Percentiles rank a stretch among this genome's conserved stretches.
These are phyloP conservation scores for Sylvia borin DNA, from an alignment of 2,797 vertebrate species.

Conservation along the genomic window DNA sequence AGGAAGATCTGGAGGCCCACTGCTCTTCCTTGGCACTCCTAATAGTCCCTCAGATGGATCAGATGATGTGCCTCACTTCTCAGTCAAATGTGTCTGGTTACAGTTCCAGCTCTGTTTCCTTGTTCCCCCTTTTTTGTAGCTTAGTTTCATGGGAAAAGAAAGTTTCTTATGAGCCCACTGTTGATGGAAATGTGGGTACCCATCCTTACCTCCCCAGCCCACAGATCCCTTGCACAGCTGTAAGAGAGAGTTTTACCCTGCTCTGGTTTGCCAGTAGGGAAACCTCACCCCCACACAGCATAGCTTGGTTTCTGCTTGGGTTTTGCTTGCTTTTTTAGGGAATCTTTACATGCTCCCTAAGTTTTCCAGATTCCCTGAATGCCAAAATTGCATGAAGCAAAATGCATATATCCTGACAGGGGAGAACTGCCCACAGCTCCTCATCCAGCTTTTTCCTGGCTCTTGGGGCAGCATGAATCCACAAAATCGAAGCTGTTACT, in stretches of 20 bases:
- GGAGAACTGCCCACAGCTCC: not conserved
- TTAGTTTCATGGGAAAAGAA: not conserved
- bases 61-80: not conserved
- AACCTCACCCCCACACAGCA: not conserved
- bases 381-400: not conserved
- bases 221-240: not conserved
- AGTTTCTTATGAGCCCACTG: accelerated
- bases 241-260: not conserved
- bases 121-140: not conserved
- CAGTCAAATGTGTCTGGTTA: not conserved
- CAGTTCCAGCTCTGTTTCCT: not conserved
- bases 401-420: not conserved
- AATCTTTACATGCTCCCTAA: not conserved
- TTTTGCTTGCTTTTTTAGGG: not conserved
- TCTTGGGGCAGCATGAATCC: not conserved
- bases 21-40: not conserved
- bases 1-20: not conserved
- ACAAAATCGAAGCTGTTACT: not conserved
- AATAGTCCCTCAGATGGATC: not conserved
- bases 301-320: not conserved
- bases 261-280: not conserved
- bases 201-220: not conserved
- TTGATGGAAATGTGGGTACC: not conserved
- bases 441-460: not conserved
- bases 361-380: not conserved